A percentile compares a stretch with the other conserved stretches of the same genome.
phyloP scores from a whole-genome alignment of 2,113 vertebrate species.

The Taxidea taxus region DNA sequence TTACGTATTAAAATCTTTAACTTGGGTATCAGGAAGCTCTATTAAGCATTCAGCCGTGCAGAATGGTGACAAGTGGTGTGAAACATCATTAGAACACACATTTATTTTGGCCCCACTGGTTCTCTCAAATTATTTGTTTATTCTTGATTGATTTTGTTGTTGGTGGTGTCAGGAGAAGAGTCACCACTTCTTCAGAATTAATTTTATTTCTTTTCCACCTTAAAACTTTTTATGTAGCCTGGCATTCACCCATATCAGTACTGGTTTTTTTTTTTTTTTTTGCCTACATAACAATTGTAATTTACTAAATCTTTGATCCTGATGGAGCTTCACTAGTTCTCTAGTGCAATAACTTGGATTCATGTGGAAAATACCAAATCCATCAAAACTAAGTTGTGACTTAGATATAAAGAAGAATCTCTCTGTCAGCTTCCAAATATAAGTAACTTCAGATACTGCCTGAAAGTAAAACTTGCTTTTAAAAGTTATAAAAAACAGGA shows the following conservation, averaged over 20 bases:
- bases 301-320: not conserved
- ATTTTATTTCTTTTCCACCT: not conserved
- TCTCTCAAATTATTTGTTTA: slow-evolving; percentile 24
- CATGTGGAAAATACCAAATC: not conserved
- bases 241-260: not conserved
- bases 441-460: not conserved
- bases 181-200: not conserved
- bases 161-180: not conserved
- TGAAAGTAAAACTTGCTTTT: not conserved
- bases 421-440: not conserved
- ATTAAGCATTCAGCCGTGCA: slow-evolving; percentile 18
- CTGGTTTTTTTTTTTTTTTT: not conserved
- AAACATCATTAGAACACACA: slow-evolving; percentile 23
- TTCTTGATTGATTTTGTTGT: slow-evolving; percentile 40
- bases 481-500: not conserved
- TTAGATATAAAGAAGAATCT: not conserved
- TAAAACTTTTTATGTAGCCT: not conserved
- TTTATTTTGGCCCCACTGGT: not conserved
- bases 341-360: not conserved
- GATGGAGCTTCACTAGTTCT: not conserved
- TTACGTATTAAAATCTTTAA: slow-evolving; percentile 57
- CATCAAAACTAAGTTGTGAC: not conserved
- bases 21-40: not conserved
- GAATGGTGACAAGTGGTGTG: not conserved
- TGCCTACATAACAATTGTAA: not conserved